Base-by-base conservation (phyloP, 2,888 invertebrate species). In the Nymphalis urticae region DNA sequence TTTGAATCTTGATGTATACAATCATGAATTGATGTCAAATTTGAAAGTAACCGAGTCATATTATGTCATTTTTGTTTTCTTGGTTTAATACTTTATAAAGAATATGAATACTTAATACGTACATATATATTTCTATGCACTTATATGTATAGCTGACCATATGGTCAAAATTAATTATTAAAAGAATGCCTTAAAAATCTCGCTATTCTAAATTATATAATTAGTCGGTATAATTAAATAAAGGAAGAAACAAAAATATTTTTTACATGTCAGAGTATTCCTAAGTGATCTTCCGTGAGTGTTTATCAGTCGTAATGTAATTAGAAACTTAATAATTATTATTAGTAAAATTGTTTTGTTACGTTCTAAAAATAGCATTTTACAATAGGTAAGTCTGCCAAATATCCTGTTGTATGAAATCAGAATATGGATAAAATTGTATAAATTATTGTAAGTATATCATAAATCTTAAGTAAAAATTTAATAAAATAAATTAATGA, bases 271-370 rank as follows among this genome's bases (percentile, higher is more conserved):
- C 42, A 2, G 19, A 21, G 51, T 51, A 19, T 51, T 51, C 8
- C 21, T 51, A 19, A 51, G 21, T 51, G 17, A 51, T n/a, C 51
- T 19, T 21, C 3, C 51, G 51, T 51, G 9, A 10, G 21, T 19
- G 51, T 51, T 51, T 51, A 51, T 51, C 51, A 19, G 9, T 51
- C n/a, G 10, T 51, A 51, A 51, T 51, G 3, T 51, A 51, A 51
- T 51, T 51, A 51, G 51, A 51, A 51, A 51, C 51, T 19, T 19
- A 9, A 51, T 21, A 51, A 21, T 19, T 21, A 51, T 19, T 51
- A 19, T n/a, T 19, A 19, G 50, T 50, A 50, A 19, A 19, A 7
- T 19, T 21, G 48, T 48, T n/a, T 21, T 51, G 21, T 19, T 19
- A 19, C 3, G 21, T 21, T 19, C 51, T 21, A 51, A 21, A 51